These are phyloP conservation scores for Nesospiza acunhae DNA, from an alignment of 2,113 vertebrate species.

Conservation along the genomic window DNA sequence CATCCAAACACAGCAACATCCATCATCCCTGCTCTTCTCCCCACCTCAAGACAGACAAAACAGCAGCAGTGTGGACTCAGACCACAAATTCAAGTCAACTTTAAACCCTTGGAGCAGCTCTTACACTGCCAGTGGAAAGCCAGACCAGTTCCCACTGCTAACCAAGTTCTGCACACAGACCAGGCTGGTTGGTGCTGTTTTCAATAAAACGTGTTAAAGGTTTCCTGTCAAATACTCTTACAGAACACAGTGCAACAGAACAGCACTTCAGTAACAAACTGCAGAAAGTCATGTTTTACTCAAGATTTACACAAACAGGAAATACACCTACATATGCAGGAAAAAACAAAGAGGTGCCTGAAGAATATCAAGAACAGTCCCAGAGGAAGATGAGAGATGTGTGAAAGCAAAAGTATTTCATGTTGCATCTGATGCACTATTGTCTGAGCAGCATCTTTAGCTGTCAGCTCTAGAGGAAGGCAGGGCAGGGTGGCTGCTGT, in stretches of 20 bases:
- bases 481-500: background rate
- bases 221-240: background rate
- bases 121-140: background rate
- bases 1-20: background rate
- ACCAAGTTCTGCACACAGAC: background rate
- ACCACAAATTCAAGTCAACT: background rate
- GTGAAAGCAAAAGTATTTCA: background rate
- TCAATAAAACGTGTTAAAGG: background rate
- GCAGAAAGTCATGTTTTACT: background rate
- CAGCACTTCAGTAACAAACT: background rate
- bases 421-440: background rate
- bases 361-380: background rate
- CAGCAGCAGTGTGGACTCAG: background rate
- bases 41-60: background rate
- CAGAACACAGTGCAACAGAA: background rate
- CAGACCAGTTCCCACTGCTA: background rate
- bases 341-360: background rate
- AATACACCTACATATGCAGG: background rate
- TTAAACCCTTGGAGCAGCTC: background rate
- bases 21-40: background rate
- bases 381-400: background rate
- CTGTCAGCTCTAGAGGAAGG: background rate
- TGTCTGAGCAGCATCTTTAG: background rate
- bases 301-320: background rate
- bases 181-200: rapidly evolving